Evolutionary conservation across 2,888 invertebrate genomes (phyloP), one percentile per base, ranked within the genome.

Genomic region (Eilema griseolum): DNA sequence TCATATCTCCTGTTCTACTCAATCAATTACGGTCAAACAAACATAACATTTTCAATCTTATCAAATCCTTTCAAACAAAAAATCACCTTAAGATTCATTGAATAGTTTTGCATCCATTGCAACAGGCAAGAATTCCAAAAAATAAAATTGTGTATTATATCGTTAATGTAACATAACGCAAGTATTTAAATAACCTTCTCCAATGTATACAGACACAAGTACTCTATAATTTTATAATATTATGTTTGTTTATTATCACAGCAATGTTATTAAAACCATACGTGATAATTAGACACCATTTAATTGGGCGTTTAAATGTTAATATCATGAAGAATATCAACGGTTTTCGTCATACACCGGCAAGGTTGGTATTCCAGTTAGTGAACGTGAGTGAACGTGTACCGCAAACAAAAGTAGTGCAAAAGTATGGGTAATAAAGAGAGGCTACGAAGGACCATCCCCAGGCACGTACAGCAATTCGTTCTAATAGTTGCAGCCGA

Each of bases 401-500:
- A 86, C 88, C 84, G 88, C 89, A 91, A 91, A 93, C 90, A 91
- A 90, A 92, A 90, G 88, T 90, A 85, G 88, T 86, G 88, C 88
- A 85, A 90, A 89, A 89, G 88, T 89, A 85, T 86, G 88, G 91
- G 90, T 88, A 91, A 92, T 92, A 93, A 90, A 91, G 87, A 86
- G 87, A 85, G 85, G 85, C 83, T 80, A 85, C 84, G 84, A 87
- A 85, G 86, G 81, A 78, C 85, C 86, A 87, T 90, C 88, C 88
- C 88, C 76, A 77, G 84, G 90, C 93, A 93, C 93, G 93, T 93
- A 91, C 91, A 84, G 86, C 92, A 90, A 92, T 93, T 93, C 91
- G 90, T 92, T 91, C 91, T 92, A 92, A 93, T 92, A 91, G 93
- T 89, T 88, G 87, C 88, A 84, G 88, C 88, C 91, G 90, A 91